Percentiles rank a stretch among this genome's conserved stretches.
phyloP scores from a whole-genome alignment of 2,113 vertebrate species.

The Melanostigma gelatinosum region DNA sequence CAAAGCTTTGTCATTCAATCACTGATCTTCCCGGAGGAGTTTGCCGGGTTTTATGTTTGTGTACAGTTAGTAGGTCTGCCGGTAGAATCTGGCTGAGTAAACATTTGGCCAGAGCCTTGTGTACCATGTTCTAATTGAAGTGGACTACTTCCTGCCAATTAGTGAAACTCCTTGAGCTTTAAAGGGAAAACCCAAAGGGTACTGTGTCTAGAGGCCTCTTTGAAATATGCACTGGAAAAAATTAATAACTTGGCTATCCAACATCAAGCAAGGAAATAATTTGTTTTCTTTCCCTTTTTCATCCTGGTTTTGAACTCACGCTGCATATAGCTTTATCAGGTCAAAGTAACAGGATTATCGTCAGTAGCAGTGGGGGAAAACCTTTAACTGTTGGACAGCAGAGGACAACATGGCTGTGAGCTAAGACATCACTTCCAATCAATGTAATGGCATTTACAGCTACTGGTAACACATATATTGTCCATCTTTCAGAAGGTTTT shows the following conservation, averaged over 20 bases:
- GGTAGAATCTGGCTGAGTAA: constrained; percentile 61
- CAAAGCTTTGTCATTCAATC: not conserved
- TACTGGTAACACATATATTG: not conserved
- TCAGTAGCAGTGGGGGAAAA: not conserved
- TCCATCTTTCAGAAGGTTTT: constrained; percentile 3
- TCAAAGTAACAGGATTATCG: constrained; percentile 69
- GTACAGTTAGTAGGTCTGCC: constrained; percentile 19
- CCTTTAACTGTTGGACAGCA: constrained; percentile 43
- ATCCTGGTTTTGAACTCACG: constrained; percentile 73
- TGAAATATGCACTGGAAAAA: constrained; percentile 77
- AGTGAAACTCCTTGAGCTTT: constrained; percentile 79
- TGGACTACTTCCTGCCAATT: constrained; percentile 82
- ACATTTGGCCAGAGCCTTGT: constrained; percentile 77
- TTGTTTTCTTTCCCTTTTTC: constrained; percentile 59
- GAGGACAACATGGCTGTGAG: constrained; percentile 61
- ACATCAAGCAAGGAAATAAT: constrained; percentile 80
- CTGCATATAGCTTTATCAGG: constrained; percentile 67
- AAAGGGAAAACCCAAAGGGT: constrained; percentile 78
- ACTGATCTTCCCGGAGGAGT: not conserved
- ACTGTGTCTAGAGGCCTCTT: constrained; percentile 76
- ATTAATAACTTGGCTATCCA: constrained; percentile 71
- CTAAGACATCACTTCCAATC: not conserved
- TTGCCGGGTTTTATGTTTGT: constrained; percentile 4
- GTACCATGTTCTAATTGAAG: constrained; percentile 73
- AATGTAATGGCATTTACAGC: not conserved